Conservation (phyloP, 2,113 vertebrate genomes). For the Pteruthius melanotis region DNA sequence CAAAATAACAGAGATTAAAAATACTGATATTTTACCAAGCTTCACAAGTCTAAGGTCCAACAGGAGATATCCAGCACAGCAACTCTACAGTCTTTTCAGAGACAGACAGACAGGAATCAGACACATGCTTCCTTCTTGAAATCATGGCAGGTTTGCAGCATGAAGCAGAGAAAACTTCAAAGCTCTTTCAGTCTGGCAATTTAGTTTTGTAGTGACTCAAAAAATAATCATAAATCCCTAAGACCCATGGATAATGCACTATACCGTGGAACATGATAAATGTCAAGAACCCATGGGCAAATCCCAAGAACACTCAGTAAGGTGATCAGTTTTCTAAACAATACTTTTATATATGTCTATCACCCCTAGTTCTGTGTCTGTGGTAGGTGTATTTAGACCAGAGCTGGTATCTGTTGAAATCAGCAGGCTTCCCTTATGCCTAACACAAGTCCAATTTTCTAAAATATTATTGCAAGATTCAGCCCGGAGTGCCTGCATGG, state of each 20-base stretch:
- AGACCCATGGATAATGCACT: background rate
- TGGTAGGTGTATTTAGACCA: background rate
- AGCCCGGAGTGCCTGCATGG: background rate
- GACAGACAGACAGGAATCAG: background rate
- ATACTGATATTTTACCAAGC: background rate
- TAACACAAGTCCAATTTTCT: background rate
- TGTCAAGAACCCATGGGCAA: background rate
- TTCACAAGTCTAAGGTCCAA: background rate
- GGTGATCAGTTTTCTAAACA: background rate
- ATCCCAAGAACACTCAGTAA: background rate
- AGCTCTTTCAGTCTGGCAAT: background rate
- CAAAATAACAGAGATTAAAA: background rate
- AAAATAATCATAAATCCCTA: background rate
- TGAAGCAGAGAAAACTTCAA: background rate
- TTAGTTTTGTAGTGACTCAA: background rate
- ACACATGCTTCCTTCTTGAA: background rate
- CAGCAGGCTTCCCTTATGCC: background rate
- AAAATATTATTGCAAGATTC: background rate
- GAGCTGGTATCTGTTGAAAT: background rate
- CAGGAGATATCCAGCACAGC: background rate
- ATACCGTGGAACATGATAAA: accelerated
- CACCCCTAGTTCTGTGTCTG: background rate
- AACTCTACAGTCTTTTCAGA: background rate
- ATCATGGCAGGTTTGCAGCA: background rate
- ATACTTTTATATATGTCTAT: background rate